Base-by-base conservation (phyloP, 1,140 invertebrate genomes). In the Drosophila elegans region DNA sequence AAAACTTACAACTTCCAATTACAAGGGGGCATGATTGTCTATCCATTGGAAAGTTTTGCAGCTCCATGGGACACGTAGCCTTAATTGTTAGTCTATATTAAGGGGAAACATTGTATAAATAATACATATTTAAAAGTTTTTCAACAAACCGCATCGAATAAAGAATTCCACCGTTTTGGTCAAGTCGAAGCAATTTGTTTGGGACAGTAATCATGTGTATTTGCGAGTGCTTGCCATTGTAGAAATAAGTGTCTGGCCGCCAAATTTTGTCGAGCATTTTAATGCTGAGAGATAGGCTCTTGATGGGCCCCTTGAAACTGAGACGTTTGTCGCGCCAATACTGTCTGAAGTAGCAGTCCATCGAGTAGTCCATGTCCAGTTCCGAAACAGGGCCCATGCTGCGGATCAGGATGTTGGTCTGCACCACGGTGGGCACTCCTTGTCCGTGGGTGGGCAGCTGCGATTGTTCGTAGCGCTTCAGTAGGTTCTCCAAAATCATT, bases 1-100 rank as follows among this genome's bases (percentile, higher is more conserved):
- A 2, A 4, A 32, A 66, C 97, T 96, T 94, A 99, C 98, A 99
- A 90, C 98, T 98, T 69, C 98, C 98, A 44, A 99, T 94, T 77
- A 97, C 95, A 9, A 99, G 94, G 11, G 98, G 98, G 92, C 98
- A 99, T 1, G 95, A 96, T 91, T 97, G 98, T 25, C 96, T 94
- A 93, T 99, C 98, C 97, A 99, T 98, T 3, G 99, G 99, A 93
- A 99, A 99, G 90, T 98, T 97, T 79, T 97, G 95, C 36, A 99
- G 93, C 86, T 98, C 96, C 98, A 99, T 99, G 4, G 98, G 98
- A 93, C 98, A 99, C 72, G 97, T 98, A 2, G 98, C 98, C 93
- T 98, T 98, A 63, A 99, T 98, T 10, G 98, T 99, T 83, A 99
- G 93, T 92, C 98, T 98, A 92, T 27, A 59, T 63, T 2, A 11